Percentiles rank a stretch among this genome's conserved stretches.
These are phyloP conservation scores for Epizoanthus rinbou DNA, from an alignment of 92 coral and sea anemone species.

Conservation along the genomic window DNA sequence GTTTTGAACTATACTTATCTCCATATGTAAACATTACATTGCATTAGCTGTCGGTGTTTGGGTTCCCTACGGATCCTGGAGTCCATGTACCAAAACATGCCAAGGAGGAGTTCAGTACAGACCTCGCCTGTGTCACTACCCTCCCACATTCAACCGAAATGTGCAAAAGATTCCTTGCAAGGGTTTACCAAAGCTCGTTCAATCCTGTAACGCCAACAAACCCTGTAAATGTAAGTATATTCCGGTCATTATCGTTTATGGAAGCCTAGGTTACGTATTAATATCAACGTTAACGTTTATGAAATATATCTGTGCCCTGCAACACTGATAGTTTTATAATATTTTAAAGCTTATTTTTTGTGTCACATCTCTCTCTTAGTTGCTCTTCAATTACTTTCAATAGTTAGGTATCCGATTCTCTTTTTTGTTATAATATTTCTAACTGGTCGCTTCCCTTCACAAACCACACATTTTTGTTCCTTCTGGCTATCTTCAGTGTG, in stretches of 20 bases:
- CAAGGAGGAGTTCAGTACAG: constrained; percentile 27
- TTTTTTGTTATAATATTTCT: too few species aligned
- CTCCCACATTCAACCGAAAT: not conserved
- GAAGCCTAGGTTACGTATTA: not conserved
- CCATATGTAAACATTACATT: not conserved
- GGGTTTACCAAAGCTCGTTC: not conserved
- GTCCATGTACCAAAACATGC: constrained; percentile 20
- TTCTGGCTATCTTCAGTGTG: too few species aligned
- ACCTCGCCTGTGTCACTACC: constrained; percentile 24
- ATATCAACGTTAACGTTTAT: not conserved
- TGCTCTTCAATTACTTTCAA: too few species aligned
- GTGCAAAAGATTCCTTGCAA: constrained; percentile 22
- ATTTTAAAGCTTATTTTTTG: too few species aligned
- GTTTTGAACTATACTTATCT: not conserved
- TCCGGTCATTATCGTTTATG: not conserved
- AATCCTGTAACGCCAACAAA: constrained; percentile 4
- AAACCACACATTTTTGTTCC: too few species aligned
- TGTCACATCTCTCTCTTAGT: too few species aligned
- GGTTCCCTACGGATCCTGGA: constrained; percentile 32
- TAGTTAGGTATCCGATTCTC: too few species aligned
- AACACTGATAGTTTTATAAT: not conserved
- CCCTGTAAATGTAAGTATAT: constrained; percentile 15
- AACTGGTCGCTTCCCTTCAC: too few species aligned
- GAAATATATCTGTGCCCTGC: not conserved
- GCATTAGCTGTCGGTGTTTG: constrained; percentile 3